Base-by-base conservation (phyloP, 2,797 vertebrate genomes). In the Sylvia borin region DNA sequence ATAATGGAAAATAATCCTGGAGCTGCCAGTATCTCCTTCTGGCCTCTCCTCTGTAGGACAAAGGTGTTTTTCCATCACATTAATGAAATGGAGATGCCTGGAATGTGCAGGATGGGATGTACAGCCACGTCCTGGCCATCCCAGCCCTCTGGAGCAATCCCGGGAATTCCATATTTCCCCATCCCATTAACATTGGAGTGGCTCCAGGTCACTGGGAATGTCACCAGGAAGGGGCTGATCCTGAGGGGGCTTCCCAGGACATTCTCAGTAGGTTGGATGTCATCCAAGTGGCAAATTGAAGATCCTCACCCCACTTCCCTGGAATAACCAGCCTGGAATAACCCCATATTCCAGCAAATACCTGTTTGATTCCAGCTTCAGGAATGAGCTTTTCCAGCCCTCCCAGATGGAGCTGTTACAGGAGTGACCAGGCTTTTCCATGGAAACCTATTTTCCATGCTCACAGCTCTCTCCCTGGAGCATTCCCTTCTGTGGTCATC, bases 391-490 rank as follows among this genome's bases (percentile, higher is more conserved):
- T 78, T 73, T 57, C 47, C 71, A 29, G 62, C 58, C 57, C 50
- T 45, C 5, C 16, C 11, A 47, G 67, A 25, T 0, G 1, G 32
- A 61, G 67, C 42, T 10, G 60, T 24, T 12, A 19, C 0, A 2
- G 43, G 12, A 50, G 16, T 21, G 48, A 88, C 47, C 27, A 0
- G 0, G 26, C 22, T 93, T 92, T 90, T 87, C 87, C 84, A 3
- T 26, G 60, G 73, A 90, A 78, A 73, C 31, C n/a, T 22, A 9
- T 45, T 42, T 66, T 72, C 66, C 66, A 7, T 14, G 58, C 11
- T 32, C 32, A 22, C 54, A 40, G 45, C 34, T 31, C 3, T 1
- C 71, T 85, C 57, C 48, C 60, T 0, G 0, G 18, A 7, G 66
- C 45, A 1, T 20, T 43, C 43, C 75, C n/a, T 48, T 45, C 76